phyloP scores from a whole-genome alignment of 2,113 vertebrate species.

The Catagonus wagneri region DNA sequence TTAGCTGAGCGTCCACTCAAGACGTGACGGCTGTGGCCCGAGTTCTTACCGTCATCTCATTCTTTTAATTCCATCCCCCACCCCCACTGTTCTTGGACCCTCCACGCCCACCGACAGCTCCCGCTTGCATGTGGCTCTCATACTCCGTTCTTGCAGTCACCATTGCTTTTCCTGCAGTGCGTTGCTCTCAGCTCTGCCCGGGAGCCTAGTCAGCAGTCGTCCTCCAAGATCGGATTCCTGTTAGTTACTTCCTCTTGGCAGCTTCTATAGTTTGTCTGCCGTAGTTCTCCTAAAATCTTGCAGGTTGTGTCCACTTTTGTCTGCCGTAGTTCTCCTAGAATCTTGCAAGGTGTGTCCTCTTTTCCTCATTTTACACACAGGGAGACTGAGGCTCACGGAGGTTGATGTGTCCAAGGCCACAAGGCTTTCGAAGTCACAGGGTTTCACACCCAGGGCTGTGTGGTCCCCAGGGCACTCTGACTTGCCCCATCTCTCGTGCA shows the following conservation, averaged over 20 bases:
- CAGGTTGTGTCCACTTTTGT: not conserved
- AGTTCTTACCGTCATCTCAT: fast-evolving
- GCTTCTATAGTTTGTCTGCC: fast-evolving
- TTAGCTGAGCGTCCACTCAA: not conserved
- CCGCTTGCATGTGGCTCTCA: fast-evolving
- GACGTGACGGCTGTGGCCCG: not conserved
- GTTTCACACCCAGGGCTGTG: not conserved
- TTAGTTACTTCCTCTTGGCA: not conserved
- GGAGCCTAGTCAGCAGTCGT: not conserved
- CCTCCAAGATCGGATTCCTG: not conserved
- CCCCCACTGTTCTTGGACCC: fast-evolving
- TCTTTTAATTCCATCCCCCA: no score
- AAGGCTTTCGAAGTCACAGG: not conserved
- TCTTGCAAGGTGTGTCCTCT: no score
- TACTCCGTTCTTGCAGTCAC: fast-evolving
- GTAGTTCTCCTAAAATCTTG: no score
- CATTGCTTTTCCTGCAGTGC: fast-evolving
- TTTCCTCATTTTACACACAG: not conserved
- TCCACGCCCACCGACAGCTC: fast-evolving
- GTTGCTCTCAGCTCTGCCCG: fast-evolving
- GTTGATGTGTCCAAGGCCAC: not conserved
- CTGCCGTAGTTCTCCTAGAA: fast-evolving
- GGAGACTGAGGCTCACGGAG: not conserved
- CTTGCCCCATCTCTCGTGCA: not conserved
- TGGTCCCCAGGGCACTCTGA: not conserved